Percentiles rank a stretch among this genome's conserved stretches.
Evolutionary conservation across 2,113 vertebrate genomes (phyloP).

Genomic region (Lonchura striata): DNA sequence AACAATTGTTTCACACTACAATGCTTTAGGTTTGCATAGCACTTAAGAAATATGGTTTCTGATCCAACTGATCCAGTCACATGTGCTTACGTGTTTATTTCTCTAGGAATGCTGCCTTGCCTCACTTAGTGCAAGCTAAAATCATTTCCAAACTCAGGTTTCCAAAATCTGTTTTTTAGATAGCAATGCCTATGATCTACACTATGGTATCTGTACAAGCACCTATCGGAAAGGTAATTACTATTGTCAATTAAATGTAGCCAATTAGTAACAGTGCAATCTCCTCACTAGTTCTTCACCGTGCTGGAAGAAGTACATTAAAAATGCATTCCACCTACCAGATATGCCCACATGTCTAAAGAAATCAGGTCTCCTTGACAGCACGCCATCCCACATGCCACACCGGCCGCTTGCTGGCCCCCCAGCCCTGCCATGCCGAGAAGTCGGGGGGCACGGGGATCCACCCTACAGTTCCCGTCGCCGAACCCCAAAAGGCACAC

Average conservation of each 20-base stretch:
- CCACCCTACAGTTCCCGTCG: neutral
- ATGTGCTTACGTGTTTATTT: neutral
- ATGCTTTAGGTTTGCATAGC: neutral
- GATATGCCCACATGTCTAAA: neutral
- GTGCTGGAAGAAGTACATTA: neutral
- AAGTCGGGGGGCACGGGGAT: neutral
- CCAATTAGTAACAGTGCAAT: neutral
- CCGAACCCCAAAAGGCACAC: neutral
- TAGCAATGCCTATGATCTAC: neutral
- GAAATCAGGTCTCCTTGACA: neutral
- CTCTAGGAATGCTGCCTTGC: neutral
- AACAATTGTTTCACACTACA: neutral
- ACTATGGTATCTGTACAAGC: rapidly evolving
- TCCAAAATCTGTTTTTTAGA: neutral
- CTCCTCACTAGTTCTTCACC: neutral
- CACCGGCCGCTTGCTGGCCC: neutral
- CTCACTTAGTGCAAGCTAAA: neutral
- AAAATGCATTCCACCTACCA: neutral
- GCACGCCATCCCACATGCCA: neutral
- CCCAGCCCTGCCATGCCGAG: neutral
- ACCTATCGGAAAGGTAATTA: neutral
- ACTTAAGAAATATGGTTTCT: neutral
- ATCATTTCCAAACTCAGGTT: neutral
- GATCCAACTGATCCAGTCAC: neutral
- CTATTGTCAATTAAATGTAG: neutral